Conservation (phyloP, 2,113 vertebrate species). For the Diphyllodes magnificus region DNA sequence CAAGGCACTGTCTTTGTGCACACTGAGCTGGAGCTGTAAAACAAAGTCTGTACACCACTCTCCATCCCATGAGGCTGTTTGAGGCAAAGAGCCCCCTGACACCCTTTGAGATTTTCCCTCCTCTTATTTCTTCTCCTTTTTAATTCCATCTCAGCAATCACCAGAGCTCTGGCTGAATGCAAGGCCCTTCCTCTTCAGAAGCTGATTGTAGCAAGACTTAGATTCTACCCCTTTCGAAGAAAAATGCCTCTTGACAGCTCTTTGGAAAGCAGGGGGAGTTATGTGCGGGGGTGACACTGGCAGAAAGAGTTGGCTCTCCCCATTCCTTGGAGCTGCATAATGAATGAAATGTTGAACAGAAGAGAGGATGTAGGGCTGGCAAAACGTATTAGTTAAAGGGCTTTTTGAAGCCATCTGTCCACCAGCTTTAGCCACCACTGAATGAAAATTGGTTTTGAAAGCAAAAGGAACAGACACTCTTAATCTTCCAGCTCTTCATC, state of each 20-base stretch:
- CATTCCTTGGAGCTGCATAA: constrained; percentile 10
- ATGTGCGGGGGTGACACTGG: constrained; percentile 27
- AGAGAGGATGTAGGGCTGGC: constrained; percentile 55
- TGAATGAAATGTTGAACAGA: constrained; percentile 60
- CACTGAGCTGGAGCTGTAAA: not conserved
- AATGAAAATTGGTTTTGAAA: constrained; percentile 43
- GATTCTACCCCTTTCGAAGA: constrained; percentile 25
- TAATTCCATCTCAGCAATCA: not conserved
- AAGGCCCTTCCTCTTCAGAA: constrained; percentile 29
- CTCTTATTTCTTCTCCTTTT: constrained; percentile 3
- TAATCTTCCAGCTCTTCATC: constrained; percentile 47
- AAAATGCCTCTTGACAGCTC: constrained; percentile 60
- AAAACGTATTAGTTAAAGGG: constrained; percentile 55
- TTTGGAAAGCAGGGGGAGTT: constrained; percentile 49
- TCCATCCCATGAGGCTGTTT: not conserved
- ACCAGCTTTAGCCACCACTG: constrained; percentile 47
- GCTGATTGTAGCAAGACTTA: constrained; percentile 29
- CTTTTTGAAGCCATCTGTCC: constrained; percentile 60
- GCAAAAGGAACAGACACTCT: constrained; percentile 10
- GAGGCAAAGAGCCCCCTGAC: not conserved
- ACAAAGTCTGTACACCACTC: not conserved
- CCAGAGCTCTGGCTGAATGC: constrained; percentile 11
- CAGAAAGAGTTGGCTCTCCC: constrained; percentile 51
- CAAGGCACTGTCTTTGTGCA: not conserved
- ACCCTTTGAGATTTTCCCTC: not conserved